Percentiles rank a stretch among this genome's conserved stretches.
Conservation (phyloP, 2,113 vertebrate species). For the Xiphophorus maculatus region DNA sequence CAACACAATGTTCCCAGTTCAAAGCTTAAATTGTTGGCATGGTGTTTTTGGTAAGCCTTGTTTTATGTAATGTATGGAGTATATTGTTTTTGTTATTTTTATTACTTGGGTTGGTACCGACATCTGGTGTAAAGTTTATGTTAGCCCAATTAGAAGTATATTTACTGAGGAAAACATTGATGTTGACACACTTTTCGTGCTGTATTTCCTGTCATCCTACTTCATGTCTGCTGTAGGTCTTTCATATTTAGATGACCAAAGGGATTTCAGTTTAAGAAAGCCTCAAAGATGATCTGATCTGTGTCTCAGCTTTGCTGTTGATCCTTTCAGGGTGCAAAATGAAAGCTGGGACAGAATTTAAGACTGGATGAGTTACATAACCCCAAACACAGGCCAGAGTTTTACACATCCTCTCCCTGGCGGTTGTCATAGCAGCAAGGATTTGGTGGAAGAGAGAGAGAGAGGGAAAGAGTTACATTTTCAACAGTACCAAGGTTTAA, state of each 20-base stretch:
- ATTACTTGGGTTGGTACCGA: not conserved
- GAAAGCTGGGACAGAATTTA: conserved; percentile 34
- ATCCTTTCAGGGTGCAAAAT: conserved; percentile 36
- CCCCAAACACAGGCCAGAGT: conserved; percentile 19
- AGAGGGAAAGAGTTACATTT: conserved; percentile 25
- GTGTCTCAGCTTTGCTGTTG: conserved; percentile 34
- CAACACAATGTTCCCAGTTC: not conserved
- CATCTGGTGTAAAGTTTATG: not conserved
- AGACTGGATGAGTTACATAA: conserved; percentile 48
- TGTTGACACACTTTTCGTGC: not conserved
- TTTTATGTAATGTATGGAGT: not conserved
- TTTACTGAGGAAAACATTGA: not conserved
- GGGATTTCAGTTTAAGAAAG: conserved; percentile 18
- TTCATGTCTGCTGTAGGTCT: not conserved
- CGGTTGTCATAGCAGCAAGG: conserved; percentile 65
- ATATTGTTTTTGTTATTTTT: not conserved
- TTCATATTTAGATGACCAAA: conserved; percentile 1
- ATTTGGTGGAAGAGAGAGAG: conserved; percentile 27
- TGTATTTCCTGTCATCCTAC: not conserved
- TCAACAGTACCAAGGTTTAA: conserved; percentile 23
- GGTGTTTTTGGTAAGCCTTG: not conserved
- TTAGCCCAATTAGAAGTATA: not conserved
- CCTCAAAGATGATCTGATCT: conserved; percentile 40
- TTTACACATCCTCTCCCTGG: conserved; percentile 51
- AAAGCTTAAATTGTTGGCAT: not conserved